Evolutionary conservation across 2,113 vertebrate species (phyloP).

Genomic region (Hystrix brachyura): DNA sequence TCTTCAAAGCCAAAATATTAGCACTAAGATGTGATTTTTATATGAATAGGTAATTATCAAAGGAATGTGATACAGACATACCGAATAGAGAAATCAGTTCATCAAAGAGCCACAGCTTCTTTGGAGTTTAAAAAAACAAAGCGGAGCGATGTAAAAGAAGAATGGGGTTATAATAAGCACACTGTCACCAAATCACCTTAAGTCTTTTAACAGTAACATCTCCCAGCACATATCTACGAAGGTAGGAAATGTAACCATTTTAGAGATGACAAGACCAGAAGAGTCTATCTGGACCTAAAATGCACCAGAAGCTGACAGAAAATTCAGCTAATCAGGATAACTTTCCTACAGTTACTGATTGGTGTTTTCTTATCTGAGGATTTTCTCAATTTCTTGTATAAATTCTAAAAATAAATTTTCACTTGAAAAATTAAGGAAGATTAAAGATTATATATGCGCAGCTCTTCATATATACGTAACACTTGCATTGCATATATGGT

Average conservation of each 20-base stretch:
- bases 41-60: neutral
- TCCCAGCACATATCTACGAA: neutral
- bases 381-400: neutral
- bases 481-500: neutral
- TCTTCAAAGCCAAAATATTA: neutral
- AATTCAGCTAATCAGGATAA: neutral
- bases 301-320: neutral
- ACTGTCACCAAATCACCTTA: neutral
- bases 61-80: neutral
- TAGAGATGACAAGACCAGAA: neutral
- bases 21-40: neutral
- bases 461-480: neutral
- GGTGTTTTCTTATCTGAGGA: neutral
- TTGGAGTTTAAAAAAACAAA: neutral
- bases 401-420: neutral
- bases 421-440: conserved; percentile 5
- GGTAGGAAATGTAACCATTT: neutral
- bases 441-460: neutral
- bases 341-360: neutral
- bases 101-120: neutral
- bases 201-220: neutral
- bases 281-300: neutral
- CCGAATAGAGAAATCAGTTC: neutral
- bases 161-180: neutral
- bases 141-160: neutral